These are phyloP conservation scores for Agapornis canus DNA, from an alignment of 2,797 vertebrate genomes.

Conservation along the genomic window DNA sequence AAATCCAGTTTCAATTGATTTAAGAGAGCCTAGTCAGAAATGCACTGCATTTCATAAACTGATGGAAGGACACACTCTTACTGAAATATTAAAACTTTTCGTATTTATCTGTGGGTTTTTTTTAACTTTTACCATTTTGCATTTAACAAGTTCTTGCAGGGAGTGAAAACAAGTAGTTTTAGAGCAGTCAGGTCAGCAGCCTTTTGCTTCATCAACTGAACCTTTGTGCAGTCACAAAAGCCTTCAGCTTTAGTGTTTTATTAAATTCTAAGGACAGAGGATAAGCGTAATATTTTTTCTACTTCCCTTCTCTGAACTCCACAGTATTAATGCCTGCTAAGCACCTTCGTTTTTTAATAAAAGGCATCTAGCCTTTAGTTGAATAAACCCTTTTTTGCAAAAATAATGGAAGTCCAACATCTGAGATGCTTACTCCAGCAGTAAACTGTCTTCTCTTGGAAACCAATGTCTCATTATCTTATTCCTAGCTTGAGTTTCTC, in stretches of 20 bases:
- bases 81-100: neutral
- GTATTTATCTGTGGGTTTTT: neutral
- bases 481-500: neutral
- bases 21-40: neutral
- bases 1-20: constrained; percentile 31
- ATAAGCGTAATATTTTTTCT: neutral
- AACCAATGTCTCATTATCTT: neutral
- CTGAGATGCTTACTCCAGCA: neutral
- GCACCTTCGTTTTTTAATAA: neutral
- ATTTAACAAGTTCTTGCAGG: neutral
- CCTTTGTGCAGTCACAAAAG: neutral
- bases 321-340: neutral
- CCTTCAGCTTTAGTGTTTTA: neutral
- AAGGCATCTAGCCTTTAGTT: neutral
- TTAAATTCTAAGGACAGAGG: neutral
- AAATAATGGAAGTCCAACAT: neutral
- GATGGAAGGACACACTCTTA: neutral
- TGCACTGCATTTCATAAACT: neutral
- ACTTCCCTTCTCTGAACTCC: neutral
- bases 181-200: neutral
- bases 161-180: neutral
- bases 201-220: neutral
- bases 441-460: neutral
- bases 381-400: neutral
- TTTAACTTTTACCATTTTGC: neutral